phyloP scores from a whole-genome alignment of 2,797 vertebrate genomes.

The Eremophila alpestris region DNA sequence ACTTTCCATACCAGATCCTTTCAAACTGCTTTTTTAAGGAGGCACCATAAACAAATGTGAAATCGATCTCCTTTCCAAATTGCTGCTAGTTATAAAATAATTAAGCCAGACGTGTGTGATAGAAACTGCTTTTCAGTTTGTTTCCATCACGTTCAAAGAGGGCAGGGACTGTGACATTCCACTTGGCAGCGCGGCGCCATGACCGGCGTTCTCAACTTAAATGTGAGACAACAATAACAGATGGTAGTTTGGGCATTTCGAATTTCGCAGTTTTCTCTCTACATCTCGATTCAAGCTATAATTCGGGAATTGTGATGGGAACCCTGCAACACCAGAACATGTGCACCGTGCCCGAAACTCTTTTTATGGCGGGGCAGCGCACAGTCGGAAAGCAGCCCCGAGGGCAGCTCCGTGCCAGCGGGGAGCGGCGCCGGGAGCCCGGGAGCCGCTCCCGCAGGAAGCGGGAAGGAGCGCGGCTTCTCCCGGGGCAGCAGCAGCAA shows the following conservation, averaged over 20 bases:
- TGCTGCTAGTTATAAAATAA: neutral
- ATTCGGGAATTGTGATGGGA: neutral
- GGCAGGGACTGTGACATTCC: neutral
- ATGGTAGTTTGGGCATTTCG: neutral
- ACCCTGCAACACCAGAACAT: no score
- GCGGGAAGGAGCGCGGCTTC: neutral
- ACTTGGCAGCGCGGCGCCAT: neutral
- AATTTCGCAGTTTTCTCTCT: neutral
- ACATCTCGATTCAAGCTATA: neutral
- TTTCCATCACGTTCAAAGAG: neutral
- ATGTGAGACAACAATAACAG: neutral
- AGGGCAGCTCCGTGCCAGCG: neutral
- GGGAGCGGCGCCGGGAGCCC: neutral
- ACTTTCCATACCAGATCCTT: neutral
- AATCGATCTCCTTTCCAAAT: neutral
- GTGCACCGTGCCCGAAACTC: accelerated
- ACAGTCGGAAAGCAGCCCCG: neutral
- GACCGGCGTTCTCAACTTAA: accelerated
- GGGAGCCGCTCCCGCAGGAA: neutral
- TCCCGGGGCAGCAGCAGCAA: neutral
- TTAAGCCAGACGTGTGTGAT: neutral
- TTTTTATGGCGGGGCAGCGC: accelerated
- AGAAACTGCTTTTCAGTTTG: neutral
- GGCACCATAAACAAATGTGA: neutral
- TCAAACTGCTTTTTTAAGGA: neutral